Percentiles rank a stretch among this genome's conserved stretches.
These are phyloP conservation scores for Ormyrus labotus DNA, from an alignment of 2,888 invertebrate genomes.

Conservation along the genomic window DNA sequence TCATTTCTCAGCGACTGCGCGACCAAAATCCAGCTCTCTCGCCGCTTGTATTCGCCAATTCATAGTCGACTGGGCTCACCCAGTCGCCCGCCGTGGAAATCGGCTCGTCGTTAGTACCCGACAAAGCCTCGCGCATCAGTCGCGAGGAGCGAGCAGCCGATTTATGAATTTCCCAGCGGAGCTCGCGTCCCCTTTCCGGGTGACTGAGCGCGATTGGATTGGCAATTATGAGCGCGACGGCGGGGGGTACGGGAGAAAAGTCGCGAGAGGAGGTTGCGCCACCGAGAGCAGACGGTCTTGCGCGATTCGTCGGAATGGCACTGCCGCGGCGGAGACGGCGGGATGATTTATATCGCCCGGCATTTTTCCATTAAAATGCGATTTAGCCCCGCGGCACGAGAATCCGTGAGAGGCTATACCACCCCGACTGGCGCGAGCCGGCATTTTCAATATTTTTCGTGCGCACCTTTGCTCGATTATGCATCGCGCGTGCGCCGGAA, in stretches of 20 bases:
- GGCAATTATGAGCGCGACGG: slow-evolving; percentile 59
- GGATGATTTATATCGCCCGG: slow-evolving; percentile 45
- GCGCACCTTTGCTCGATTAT: slow-evolving; percentile 24
- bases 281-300: slow-evolving; percentile 6
- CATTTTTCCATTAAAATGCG: slow-evolving; percentile 49
- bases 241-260: not conserved
- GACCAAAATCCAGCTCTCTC: too few species aligned
- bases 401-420: not conserved
- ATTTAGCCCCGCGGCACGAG: slow-evolving; percentile 27
- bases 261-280: not conserved
- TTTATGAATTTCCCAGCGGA: slow-evolving; percentile 51
- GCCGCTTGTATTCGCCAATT: too few species aligned
- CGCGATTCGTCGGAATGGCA: slow-evolving; percentile 42
- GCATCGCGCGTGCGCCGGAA: too few species aligned
- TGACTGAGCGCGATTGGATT: slow-evolving; percentile 60
- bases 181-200: slow-evolving; percentile 55
- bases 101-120: too few species aligned
- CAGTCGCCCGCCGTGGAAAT: too few species aligned
- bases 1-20: too few species aligned
- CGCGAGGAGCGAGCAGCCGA: slow-evolving; percentile 1
- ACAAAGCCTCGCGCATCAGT: not conserved
- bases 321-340: not conserved
- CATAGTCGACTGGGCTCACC: too few species aligned
- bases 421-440: not conserved
- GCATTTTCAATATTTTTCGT: slow-evolving; percentile 35